A percentile compares a stretch with the other conserved stretches of the same genome.
These are phyloP conservation scores for Cataglyphis hispanica DNA, from an alignment of 1,140 invertebrate species.

Conservation along the genomic window DNA sequence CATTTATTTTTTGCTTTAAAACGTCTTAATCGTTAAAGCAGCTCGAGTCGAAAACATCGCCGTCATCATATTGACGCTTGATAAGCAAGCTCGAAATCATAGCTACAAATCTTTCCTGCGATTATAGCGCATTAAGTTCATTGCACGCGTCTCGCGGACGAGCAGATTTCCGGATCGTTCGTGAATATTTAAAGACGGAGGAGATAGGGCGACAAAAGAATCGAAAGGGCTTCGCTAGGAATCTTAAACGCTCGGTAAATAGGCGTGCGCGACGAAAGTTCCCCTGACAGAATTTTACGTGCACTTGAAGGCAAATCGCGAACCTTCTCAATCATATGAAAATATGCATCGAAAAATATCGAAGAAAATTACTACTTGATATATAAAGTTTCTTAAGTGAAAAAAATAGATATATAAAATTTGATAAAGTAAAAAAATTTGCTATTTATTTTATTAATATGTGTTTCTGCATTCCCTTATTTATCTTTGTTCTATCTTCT, in stretches of 20 bases:
- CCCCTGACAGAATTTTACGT: constrained; percentile 34
- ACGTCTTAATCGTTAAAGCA: constrained; percentile 50
- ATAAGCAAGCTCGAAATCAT: constrained; percentile 33
- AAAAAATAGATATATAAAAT: no score
- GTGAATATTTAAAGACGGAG: constrained; percentile 73
- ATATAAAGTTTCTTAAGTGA: no score
- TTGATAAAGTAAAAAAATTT: not conserved
- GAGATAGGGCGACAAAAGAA: constrained; percentile 55
- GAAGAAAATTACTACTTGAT: not conserved
- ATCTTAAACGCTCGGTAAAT: constrained; percentile 20
- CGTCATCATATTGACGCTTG: constrained; percentile 18
- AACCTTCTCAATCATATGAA: not conserved
- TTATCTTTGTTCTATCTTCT: not conserved
- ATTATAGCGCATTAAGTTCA: constrained; percentile 47
- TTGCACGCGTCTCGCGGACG: constrained; percentile 61
- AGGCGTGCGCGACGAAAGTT: constrained; percentile 40
- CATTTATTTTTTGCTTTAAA: constrained; percentile 30
- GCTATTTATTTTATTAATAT: not conserved
- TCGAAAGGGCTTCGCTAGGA: not conserved
- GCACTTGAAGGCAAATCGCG: not conserved
- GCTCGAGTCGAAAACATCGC: not conserved
- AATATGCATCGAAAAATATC: not conserved
- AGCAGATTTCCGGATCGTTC: constrained; percentile 69
- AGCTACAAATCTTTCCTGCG: constrained; percentile 27
- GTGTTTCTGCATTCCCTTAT: not conserved